phyloP scores from a whole-genome alignment of 2,888 invertebrate genomes.

The Spisula solida region DNA sequence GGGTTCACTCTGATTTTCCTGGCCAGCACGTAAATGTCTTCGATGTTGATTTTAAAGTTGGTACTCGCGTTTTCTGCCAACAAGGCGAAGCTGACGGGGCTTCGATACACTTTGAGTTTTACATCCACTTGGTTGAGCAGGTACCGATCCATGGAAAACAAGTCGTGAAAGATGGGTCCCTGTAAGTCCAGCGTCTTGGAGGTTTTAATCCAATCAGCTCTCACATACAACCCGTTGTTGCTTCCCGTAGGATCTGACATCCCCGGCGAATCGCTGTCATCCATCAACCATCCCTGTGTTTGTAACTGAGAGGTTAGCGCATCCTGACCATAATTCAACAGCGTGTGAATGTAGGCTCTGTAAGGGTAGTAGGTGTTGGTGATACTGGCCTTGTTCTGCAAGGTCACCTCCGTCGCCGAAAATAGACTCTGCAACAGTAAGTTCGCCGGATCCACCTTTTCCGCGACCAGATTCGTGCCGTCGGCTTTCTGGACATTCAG shows the following conservation, averaged over 20 bases:
- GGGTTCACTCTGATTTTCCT: conserved; percentile 61
- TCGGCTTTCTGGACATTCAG: conserved; percentile 59
- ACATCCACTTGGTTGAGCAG: conserved; percentile 67
- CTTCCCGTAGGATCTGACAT: conserved; percentile 44
- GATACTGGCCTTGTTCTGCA: conserved; percentile 58
- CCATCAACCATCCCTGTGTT: conserved; percentile 53
- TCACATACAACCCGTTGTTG: conserved; percentile 51
- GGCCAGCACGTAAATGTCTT: conserved; percentile 52
- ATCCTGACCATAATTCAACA: conserved; percentile 54
- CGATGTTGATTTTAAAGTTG: conserved; percentile 41
- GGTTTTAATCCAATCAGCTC: conserved; percentile 24
- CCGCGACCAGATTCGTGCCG: conserved; percentile 53
- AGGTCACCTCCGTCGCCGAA: conserved; percentile 56
- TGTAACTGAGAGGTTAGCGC: conserved; percentile 48
- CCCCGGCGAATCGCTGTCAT: conserved; percentile 47
- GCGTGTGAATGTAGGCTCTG: conserved; percentile 59
- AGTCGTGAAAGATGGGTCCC: conserved; percentile 60
- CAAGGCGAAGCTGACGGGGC: conserved; percentile 54
- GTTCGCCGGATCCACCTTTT: conserved; percentile 63
- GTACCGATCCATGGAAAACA: conserved; percentile 46
- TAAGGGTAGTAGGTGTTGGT: conserved; percentile 63
- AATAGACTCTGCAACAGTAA: conserved; percentile 63
- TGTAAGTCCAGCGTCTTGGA: conserved; percentile 58
- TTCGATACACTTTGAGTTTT: conserved; percentile 63
- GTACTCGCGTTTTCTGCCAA: conserved; percentile 29